Evolutionary conservation across 2,797 vertebrate genomes (phyloP).

Genomic region (Dallia pectoralis): DNA sequence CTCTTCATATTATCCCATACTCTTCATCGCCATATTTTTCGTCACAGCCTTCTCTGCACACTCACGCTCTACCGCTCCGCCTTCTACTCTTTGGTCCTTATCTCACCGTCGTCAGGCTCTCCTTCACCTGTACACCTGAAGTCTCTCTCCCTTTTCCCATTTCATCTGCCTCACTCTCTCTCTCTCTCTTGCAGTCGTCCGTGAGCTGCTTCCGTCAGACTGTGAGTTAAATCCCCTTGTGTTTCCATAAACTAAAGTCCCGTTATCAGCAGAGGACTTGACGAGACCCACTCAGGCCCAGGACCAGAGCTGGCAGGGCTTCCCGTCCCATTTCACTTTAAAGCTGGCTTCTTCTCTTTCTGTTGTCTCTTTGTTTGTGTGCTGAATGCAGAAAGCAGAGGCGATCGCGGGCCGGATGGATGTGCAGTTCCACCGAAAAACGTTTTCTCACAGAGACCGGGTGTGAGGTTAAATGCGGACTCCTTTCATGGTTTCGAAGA

Average conservation of each 20-base stretch:
- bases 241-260: background rate
- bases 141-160: background rate
- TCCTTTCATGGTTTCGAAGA: conserved; percentile 27
- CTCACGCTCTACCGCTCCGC: conserved; percentile 19
- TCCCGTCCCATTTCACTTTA: conserved; percentile 16
- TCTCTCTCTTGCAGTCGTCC: conserved; percentile 2
- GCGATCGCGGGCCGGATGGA: conserved; percentile 31
- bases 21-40: background rate
- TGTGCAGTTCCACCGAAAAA: conserved; percentile 44
- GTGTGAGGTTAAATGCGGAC: conserved; percentile 28
- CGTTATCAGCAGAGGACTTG: background rate
- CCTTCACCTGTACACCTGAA: background rate
- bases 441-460: conserved; percentile 39
- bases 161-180: background rate
- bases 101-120: no score
- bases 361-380: conserved; percentile 11
- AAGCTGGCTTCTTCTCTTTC: conserved; percentile 5
- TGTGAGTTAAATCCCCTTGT: background rate
- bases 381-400: conserved; percentile 5
- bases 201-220: background rate
- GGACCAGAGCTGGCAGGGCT: background rate
- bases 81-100: no score
- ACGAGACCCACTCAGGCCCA: background rate
- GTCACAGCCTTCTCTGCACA: background rate
- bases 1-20: background rate